Percentiles rank a stretch among this genome's conserved stretches.
These are phyloP conservation scores for Lepidocolaptes lacrymiger DNA, from an alignment of 2,797 vertebrate species.

Conservation along the genomic window DNA sequence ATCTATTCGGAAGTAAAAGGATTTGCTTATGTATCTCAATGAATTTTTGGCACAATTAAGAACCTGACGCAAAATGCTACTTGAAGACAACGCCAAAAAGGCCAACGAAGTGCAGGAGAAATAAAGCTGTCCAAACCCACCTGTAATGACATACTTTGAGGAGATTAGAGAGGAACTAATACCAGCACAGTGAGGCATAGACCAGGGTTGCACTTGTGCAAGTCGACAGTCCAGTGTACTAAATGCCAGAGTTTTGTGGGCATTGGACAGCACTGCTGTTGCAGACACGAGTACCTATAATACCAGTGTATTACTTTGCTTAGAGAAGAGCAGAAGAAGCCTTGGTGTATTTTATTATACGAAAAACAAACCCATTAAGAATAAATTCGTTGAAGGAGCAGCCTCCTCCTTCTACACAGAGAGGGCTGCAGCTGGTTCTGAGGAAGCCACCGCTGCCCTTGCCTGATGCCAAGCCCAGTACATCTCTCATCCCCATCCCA, in stretches of 20 bases:
- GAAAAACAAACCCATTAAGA: background rate
- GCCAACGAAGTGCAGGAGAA: background rate
- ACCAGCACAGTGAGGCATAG: background rate
- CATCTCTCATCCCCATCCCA: no score
- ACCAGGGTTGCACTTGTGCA: background rate
- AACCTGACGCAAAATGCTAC: rapidly evolving
- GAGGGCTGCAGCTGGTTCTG: no score
- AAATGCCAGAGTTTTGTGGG: no score
- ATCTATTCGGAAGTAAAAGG: background rate
- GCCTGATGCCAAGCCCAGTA: no score
- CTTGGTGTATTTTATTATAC: background rate
- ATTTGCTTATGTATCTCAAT: background rate
- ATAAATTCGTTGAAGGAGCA: background rate
- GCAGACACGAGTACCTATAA: rapidly evolving
- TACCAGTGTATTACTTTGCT: background rate
- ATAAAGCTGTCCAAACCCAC: background rate
- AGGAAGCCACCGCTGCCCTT: no score
- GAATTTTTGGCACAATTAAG: background rate
- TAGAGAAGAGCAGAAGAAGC: background rate
- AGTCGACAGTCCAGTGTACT: no score
- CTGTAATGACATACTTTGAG: background rate
- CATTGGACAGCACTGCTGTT: background rate
- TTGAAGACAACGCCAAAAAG: background rate
- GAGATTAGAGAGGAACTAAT: background rate
- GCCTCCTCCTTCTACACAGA: no score